phyloP scores from a whole-genome alignment of 2,113 vertebrate genomes.

The Raphicerus campestris region DNA sequence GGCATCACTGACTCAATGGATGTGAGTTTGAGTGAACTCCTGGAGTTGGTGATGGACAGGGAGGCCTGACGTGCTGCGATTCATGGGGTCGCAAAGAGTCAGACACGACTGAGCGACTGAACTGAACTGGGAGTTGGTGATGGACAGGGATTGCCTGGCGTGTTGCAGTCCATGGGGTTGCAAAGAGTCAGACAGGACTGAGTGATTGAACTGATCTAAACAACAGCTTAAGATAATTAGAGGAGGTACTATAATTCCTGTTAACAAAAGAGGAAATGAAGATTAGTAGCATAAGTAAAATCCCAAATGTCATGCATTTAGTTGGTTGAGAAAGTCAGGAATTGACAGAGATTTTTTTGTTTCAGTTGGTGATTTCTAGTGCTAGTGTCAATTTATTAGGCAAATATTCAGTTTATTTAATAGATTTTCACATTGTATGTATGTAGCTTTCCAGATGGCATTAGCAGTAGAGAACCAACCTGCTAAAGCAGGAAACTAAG shows the following conservation, averaged over 20 bases:
- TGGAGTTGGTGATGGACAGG: no score
- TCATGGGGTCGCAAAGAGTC: no score
- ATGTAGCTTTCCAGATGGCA: background rate
- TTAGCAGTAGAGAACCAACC: background rate
- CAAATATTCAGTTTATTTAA: background rate
- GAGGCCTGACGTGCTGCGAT: no score
- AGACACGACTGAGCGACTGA: no score
- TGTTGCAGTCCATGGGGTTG: background rate
- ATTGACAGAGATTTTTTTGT: background rate
- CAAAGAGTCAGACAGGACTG: background rate
- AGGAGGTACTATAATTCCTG: background rate
- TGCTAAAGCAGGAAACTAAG: background rate
- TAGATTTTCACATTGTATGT: background rate
- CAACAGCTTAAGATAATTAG: background rate
- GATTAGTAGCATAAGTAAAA: background rate
- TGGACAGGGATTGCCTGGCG: background rate
- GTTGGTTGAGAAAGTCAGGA: background rate
- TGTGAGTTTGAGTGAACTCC: no score
- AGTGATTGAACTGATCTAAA: background rate
- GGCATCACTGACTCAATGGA: no score
- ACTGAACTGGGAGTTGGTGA: fast-evolving
- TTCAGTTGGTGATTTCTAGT: background rate
- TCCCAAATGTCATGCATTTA: background rate
- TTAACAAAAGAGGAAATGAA: background rate
- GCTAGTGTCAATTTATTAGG: background rate